Evolutionary conservation across 2,888 invertebrate species (phyloP), one percentile per base, ranked within the genome.

Genomic region (Drosophila prolongata): DNA sequence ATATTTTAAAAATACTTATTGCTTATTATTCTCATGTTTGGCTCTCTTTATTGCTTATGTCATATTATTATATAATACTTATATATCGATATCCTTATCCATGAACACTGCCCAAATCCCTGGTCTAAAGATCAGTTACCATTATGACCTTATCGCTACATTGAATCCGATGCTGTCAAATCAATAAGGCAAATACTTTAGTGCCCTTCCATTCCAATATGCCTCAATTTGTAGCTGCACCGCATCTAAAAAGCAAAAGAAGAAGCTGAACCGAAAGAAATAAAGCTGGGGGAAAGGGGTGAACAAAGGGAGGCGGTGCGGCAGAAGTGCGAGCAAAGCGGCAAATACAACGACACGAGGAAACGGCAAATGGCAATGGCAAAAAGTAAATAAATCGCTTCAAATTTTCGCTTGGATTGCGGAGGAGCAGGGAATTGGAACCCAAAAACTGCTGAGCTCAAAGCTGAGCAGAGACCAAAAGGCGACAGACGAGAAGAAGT

Each of bases 321-420:
- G 37, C 38, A 30, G 35, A 46, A 46, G 38, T 44, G 38, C 55
- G 69, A 10, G 54, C 40, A 40, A 49, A 60, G 67, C 65, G 66
- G 54, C 66, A 70, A 70, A 70, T 69, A 70, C 70, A 59, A 69
- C 70, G 70, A 70, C 59, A 70, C 54, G 59, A 70, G 59, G 49
- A 68, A 75, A 74, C 67, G 75, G 75, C 74, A 75, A 75, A 75
- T 59, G 79, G 58, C 64, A 62, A 64, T 67, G 77, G 77, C 74
- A 62, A 64, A 83, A 83, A 83, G 85, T 83, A 83, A 83, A 83
- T 83, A 83, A 83, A 83, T 83, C 83, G 83, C 82, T 85, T 83
- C 85, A 83, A 83, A 83, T 83, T 83, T 83, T 83, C 83, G 85
- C 79, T 85, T 79, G 85, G 83, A 79, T 85, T 87, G 85, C 74